Conservation (phyloP, 2,888 invertebrate species). For the Tachina grossa region DNA sequence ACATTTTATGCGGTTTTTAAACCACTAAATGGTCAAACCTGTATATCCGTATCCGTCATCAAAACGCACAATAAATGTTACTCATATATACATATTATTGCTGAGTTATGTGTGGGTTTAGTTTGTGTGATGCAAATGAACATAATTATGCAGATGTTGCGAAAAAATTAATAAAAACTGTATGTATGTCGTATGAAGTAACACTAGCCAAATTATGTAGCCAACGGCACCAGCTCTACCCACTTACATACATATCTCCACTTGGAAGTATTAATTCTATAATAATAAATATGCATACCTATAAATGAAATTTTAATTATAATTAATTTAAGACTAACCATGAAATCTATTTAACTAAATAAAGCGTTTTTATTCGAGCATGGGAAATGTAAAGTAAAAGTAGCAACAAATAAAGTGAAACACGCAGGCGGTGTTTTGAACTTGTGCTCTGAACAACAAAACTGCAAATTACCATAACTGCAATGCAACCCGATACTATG, state of each 20-base stretch:
- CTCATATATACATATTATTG: too few species aligned
- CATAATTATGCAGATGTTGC: not conserved
- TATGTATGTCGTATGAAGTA: slow-evolving; percentile 17
- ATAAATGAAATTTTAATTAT: slow-evolving; percentile 48
- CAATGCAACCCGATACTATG: slow-evolving; percentile 14
- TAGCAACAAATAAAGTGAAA: not conserved
- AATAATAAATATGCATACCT: not conserved
- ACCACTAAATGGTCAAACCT: too few species aligned
- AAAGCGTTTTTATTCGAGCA: slow-evolving; percentile 1
- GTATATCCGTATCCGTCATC: not conserved
- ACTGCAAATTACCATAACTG: slow-evolving; percentile 28
- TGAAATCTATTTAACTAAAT: not conserved
- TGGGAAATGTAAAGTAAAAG: not conserved
- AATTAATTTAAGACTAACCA: slow-evolving; percentile 28
- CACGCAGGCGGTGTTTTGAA: slow-evolving; percentile 38
- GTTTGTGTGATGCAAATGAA: not conserved
- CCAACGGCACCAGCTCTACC: slow-evolving; percentile 6
- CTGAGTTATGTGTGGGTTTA: not conserved
- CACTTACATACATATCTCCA: slow-evolving; percentile 12
- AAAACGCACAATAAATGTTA: slow-evolving; percentile 2
- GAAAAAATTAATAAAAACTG: not conserved
- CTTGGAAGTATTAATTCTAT: not conserved
- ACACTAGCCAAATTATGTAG: slow-evolving; percentile 51
- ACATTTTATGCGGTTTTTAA: too few species aligned
- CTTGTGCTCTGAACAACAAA: slow-evolving; percentile 49